Evolutionary conservation across 2,113 vertebrate genomes (phyloP).

Genomic region (Carassius auratus): DNA sequence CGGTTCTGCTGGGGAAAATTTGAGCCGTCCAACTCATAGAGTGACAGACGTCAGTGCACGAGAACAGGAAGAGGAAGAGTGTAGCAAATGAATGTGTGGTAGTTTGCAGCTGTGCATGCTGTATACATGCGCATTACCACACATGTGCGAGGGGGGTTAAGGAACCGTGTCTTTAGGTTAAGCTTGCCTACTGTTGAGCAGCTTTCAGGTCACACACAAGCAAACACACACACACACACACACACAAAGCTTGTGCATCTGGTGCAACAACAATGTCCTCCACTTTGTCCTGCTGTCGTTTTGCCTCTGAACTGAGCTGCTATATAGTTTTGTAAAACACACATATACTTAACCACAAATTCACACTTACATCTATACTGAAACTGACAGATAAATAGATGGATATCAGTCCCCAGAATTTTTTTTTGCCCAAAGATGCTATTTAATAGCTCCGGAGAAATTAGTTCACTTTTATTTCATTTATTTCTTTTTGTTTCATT

Average conservation of each 20-base stretch:
- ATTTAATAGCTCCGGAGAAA: not conserved
- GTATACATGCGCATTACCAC: not conserved
- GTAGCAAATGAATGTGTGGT: slow-evolving; percentile 10
- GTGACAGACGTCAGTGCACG: not conserved
- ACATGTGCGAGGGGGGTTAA: not conserved
- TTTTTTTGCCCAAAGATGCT: not conserved
- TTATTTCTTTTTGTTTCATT: not conserved
- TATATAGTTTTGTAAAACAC: not conserved
- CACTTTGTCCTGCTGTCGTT: not conserved
- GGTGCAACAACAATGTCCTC: slow-evolving; percentile 15
- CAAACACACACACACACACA: not conserved
- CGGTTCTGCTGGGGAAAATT: not conserved
- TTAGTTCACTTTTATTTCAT: not conserved
- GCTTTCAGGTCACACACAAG: slow-evolving; percentile 29
- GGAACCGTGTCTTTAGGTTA: not conserved
- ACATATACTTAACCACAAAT: not conserved
- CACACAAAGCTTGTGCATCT: slow-evolving; percentile 6
- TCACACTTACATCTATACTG: not conserved
- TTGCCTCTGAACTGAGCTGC: no score
- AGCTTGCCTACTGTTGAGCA: slow-evolving; percentile 3
- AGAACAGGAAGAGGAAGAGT: slow-evolving; percentile 45
- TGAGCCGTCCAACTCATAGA: not conserved
- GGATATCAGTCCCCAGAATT: not conserved
- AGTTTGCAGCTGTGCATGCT: slow-evolving; percentile 43
- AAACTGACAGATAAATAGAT: not conserved